Evolutionary conservation across 2,888 invertebrate genomes (phyloP), one percentile per base, ranked within the genome.

Genomic region (Chloromyia formosa): DNA sequence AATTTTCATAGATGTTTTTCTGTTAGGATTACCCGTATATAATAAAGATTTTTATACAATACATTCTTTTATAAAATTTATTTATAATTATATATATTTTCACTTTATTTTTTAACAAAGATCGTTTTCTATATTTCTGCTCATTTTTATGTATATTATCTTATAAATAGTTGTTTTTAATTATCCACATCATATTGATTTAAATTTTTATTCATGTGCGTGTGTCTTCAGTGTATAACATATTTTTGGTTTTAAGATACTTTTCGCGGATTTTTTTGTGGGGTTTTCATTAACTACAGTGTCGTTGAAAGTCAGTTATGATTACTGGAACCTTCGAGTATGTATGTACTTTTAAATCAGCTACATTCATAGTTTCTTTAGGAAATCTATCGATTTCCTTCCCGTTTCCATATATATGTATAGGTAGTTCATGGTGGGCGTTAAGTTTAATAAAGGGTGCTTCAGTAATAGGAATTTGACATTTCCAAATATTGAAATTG

Each of bases 21-120:
- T 45, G 27, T 71, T 71, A 40, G 71, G 71, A 71, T 66, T 71
- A 71, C 71, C 71, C 71, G 71, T 71, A 71, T 71, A 71, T 71
- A 58, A 71, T 71, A 71, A 66, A 62, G 14, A 20, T 16, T 71
- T 71, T 71, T 71, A 71, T 71, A 71, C 58, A 71, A 71, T 71
- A 58, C 58, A 49, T 66, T 49, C 66, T 58, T 58, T 56, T 71
- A 71, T 42, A 71, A 71, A 71, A 71, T 58, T 71, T 16, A 27
- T 12, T 56, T 40, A 49, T 14, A 58, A 20, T 58, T 56, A 35
- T 35, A 35, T 35, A 35, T 71, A 56, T 71, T 69, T 53, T 40
- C 16, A 5, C 42, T 49, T 68, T 27, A 1, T 49, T 66, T 54
- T 69, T 27, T 69, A 53, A 69, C 69, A 69, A 69, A 69, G 69